These are phyloP conservation scores for Hemistola chrysoprasaria DNA, from an alignment of 2,888 invertebrate species.

Conservation along the genomic window DNA sequence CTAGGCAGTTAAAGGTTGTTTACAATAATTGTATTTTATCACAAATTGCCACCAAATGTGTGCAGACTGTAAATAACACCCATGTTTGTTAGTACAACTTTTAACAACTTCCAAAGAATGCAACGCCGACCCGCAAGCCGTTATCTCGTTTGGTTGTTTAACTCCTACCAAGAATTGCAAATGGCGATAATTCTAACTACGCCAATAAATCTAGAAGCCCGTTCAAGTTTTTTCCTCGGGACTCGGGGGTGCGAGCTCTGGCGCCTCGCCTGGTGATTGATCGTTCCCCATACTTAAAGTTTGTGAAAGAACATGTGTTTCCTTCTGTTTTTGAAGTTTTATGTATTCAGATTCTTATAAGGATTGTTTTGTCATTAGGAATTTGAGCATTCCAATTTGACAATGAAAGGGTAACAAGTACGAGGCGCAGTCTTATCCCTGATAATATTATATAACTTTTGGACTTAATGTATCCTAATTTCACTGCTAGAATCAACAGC, in stretches of 20 bases:
- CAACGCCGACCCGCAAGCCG: conserved; percentile 47
- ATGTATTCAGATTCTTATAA: conserved; percentile 29
- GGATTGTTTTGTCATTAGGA: conserved; percentile 44
- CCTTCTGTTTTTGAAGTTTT: conserved; percentile 32
- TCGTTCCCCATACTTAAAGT: conserved; percentile 64
- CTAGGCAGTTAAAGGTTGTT: too few species aligned
- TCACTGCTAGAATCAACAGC: too few species aligned
- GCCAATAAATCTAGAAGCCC: conserved; percentile 75
- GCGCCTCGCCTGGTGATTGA: conserved; percentile 73
- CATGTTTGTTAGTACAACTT: neutral
- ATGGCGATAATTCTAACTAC: conserved; percentile 81
- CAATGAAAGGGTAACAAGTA: too few species aligned
- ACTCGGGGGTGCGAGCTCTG: conserved; percentile 56
- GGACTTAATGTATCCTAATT: too few species aligned
- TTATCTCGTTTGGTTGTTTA: conserved; percentile 69
- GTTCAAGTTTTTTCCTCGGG: conserved; percentile 74
- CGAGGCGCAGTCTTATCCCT: too few species aligned
- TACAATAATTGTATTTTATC: too few species aligned
- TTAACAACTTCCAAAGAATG: conserved; percentile 8
- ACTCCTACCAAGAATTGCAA: conserved; percentile 76
- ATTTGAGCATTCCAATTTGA: neutral
- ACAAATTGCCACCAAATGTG: neutral
- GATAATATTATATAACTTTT: too few species aligned
- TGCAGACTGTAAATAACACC: neutral
- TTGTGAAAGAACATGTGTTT: conserved; percentile 69